Evolutionary conservation across 2,113 vertebrate genomes (phyloP).

Genomic region (Cyanistes caeruleus): DNA sequence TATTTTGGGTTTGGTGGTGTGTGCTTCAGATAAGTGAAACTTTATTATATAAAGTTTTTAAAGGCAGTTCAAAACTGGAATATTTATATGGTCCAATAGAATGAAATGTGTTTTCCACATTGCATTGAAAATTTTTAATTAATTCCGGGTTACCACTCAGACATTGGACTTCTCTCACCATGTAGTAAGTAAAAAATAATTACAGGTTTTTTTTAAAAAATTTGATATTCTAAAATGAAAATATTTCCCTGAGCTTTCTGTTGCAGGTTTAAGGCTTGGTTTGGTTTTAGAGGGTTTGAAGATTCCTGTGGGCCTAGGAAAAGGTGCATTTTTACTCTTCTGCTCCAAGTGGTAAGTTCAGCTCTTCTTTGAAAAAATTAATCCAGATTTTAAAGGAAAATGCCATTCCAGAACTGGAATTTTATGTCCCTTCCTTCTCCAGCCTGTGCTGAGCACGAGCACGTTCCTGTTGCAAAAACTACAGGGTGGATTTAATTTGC

Average conservation of each 20-base stretch:
- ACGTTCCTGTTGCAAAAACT: accelerated
- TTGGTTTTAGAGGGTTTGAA: neutral
- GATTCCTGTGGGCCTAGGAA: accelerated
- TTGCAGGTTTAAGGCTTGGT: conserved; percentile 13
- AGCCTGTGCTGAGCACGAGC: neutral
- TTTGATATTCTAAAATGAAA: neutral
- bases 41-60: neutral
- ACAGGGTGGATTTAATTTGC: neutral
- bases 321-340: neutral
- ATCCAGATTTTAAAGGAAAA: neutral
- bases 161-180: neutral
- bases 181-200: neutral
- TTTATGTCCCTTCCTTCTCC: neutral
- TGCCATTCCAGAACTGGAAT: neutral
- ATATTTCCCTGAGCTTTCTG: neutral
- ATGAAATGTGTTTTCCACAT: neutral
- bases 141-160: neutral
- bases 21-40: neutral
- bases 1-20: neutral
- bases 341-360: neutral
- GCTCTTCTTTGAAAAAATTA: neutral
- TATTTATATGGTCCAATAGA: neutral
- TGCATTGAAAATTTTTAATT: neutral
- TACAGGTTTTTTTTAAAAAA: accelerated
- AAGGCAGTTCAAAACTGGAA: neutral